A percentile compares a stretch with the other conserved stretches of the same genome.
phyloP scores from a whole-genome alignment of 2,888 invertebrate genomes.

The Norana najaformis region DNA sequence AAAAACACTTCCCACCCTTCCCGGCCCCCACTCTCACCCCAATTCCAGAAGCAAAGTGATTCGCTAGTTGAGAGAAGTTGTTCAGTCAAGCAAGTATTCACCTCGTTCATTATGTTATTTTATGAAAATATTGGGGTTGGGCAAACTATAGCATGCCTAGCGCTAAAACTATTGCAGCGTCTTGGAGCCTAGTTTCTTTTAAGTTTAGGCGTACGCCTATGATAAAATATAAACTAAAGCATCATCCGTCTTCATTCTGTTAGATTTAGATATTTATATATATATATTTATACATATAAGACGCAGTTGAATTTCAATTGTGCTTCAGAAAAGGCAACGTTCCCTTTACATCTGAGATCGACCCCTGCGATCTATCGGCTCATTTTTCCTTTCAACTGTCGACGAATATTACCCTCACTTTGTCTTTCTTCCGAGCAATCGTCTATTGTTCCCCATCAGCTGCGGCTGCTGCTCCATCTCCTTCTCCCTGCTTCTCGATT shows the following conservation, averaged over 20 bases:
- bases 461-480: neutral
- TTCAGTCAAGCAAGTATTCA: neutral
- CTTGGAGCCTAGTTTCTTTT: neutral
- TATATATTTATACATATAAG: too few species aligned
- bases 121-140: neutral
- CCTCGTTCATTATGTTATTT: neutral
- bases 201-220: neutral
- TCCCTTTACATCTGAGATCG: neutral
- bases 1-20: neutral
- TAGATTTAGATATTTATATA: too few species aligned
- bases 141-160: neutral
- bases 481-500: neutral
- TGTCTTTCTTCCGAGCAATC: neutral
- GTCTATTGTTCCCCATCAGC: neutral
- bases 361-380: neutral
- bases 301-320: neutral
- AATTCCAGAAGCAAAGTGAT: neutral
- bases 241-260: neutral
- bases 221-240: neutral
- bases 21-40: neutral
- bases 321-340: neutral
- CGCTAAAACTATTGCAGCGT: neutral
- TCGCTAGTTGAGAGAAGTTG: neutral
- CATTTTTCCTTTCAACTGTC: constrained; percentile 7
- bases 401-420: constrained; percentile 2